phyloP scores from a whole-genome alignment of 1,140 invertebrate genomes.

The Nephotettix cincticeps region DNA sequence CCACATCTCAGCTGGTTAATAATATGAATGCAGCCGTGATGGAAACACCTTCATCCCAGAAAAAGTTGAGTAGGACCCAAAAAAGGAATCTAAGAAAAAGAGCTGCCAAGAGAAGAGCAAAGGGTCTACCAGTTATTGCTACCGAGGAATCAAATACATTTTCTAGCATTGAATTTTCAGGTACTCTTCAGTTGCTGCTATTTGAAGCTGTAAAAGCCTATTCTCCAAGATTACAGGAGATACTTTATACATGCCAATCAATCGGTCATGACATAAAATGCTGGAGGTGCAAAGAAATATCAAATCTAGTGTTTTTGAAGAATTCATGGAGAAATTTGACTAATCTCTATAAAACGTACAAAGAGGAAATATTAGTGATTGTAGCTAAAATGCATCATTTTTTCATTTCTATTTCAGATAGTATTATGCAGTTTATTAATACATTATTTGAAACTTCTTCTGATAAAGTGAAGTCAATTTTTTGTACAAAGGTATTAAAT shows the following conservation, averaged over 20 bases:
- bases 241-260: constrained; percentile 3
- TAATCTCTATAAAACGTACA: neutral
- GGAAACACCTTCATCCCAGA: neutral
- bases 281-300: neutral
- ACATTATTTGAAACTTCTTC: neutral
- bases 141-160: neutral
- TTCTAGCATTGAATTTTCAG: neutral
- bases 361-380: neutral
- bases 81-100: constrained; percentile 17
- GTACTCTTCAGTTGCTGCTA: neutral
- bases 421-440: neutral
- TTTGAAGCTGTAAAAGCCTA: constrained; percentile 1
- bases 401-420: neutral
- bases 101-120: constrained; percentile 3
- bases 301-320: neutral
- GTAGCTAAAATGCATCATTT: neutral
- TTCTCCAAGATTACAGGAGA: neutral
- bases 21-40: neutral
- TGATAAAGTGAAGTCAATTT: neutral
- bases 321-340: neutral
- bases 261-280: constrained; percentile 18
- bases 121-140: neutral
- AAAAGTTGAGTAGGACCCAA: constrained; percentile 14
- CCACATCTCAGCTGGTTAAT: neutral
- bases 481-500: neutral